Evolutionary conservation across 1,140 invertebrate genomes (phyloP).

Genomic region (Drosophila hydei): DNA sequence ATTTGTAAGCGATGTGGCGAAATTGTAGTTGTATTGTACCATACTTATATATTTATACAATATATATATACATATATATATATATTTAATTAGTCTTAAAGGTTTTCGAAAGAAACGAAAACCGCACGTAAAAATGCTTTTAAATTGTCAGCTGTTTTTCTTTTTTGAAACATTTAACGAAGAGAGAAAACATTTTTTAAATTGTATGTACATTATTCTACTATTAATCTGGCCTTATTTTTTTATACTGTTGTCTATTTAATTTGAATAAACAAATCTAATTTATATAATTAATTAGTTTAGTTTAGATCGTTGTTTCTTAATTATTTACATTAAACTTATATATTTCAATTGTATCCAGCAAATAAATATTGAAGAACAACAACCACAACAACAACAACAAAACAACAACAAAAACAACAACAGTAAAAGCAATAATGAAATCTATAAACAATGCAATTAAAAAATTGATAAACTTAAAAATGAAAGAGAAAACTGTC

Average conservation of each 20-base stretch:
- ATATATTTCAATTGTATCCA: slow-evolving; percentile 48
- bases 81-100: slow-evolving; percentile 65
- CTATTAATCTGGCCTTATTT: slow-evolving; percentile 56
- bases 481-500: slow-evolving; percentile 57
- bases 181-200: slow-evolving; percentile 57
- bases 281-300: slow-evolving; percentile 58
- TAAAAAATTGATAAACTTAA: slow-evolving; percentile 21
- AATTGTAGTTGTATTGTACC: slow-evolving; percentile 71
- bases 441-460: slow-evolving; percentile 36
- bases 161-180: slow-evolving; percentile 4
- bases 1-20: slow-evolving; percentile 31
- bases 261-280: slow-evolving; percentile 66
- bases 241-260: slow-evolving; percentile 78
- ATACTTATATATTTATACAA: slow-evolving; percentile 16
- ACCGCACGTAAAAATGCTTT: slow-evolving; percentile 67
- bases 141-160: slow-evolving; percentile 68
- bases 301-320: slow-evolving; percentile 39
- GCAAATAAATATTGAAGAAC: slow-evolving; percentile 30
- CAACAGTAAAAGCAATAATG: slow-evolving; percentile 49
- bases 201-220: slow-evolving; percentile 74
- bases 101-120: slow-evolving; percentile 58
- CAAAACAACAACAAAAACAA: slow-evolving; percentile 40
- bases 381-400: slow-evolving; percentile 32
- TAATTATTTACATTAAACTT: background rate
- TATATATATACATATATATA: slow-evolving; percentile 10